Base-by-base conservation (phyloP, 2,797 vertebrate species). In the Merluccius polli region DNA sequence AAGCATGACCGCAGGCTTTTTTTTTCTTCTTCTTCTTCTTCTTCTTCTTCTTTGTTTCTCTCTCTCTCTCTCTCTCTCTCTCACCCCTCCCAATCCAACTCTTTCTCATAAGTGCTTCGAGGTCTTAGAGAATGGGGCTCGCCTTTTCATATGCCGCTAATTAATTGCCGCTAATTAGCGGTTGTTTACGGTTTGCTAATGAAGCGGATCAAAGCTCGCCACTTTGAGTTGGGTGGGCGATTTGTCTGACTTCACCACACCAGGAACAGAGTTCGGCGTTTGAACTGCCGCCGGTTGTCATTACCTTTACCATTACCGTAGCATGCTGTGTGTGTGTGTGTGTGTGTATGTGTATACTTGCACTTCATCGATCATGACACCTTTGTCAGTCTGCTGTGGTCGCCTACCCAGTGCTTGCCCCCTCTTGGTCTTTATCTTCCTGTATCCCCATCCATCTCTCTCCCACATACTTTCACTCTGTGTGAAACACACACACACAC, bases 81-180 rank as follows among this genome's bases (percentile, higher is more conserved):
- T 52, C 38, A 6, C 48, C 41, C 31, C 73, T 63, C 71, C 33
- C n/a, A 44, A 70, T 27, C 24, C 41, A 44, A 44, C 41, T 44
- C 41, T 44, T 44, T 79, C 82, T 48, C 69, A 77, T 63, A 24
- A 78, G 72, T 9, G 31, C 88, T 78, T 16, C 74, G 77, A 77
- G 75, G 77, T 87, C 80, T 88, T 85, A 79, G 79, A 86, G 82
- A 82, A 74, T 16, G 63, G 63, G 78, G 59, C 82, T 82, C 44
- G 5, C 83, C 82, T 90, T 88, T 90, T 89, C 81, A 88, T 83
- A 78, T 82, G 76, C 82, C 69, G 75, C 75, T 86, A 89, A 91
- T 91, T 86, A 90, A 92, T 92, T 86, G 83, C 24, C 52, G 81
- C 83, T 89, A 91, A 93, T 93, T 87, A 92, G 89, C 78, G 85